Percentiles rank a stretch among this genome's conserved stretches.
Evolutionary conservation across 2,888 invertebrate genomes (phyloP).

Genomic region (Melanchra persicariae): DNA sequence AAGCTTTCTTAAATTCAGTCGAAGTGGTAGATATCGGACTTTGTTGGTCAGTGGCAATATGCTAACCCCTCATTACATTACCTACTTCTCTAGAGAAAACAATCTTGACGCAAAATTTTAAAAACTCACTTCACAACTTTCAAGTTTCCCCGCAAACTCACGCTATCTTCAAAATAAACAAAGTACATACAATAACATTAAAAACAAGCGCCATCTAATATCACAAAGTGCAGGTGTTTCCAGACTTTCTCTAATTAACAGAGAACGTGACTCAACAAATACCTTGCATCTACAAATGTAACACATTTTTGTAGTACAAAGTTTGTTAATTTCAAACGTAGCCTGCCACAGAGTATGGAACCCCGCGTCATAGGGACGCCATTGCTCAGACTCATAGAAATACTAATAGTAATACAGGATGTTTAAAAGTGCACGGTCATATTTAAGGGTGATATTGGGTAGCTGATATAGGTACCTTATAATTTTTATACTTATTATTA

Average conservation of each 20-base stretch:
- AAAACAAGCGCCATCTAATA: conserved; percentile 4
- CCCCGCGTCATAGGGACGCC: not conserved
- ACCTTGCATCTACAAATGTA: conserved; percentile 33
- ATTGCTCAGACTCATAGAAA: not conserved
- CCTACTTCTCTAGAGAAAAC: not conserved
- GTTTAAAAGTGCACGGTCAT: too few species aligned
- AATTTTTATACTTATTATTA: too few species aligned
- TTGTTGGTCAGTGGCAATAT: not conserved
- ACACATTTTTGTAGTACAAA: conserved; percentile 61
- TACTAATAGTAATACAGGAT: too few species aligned
- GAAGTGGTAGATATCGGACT: too few species aligned
- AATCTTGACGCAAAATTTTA: not conserved
- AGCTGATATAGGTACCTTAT: too few species aligned
- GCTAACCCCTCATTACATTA: not conserved
- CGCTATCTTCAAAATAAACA: conserved; percentile 2
- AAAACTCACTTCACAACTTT: not conserved
- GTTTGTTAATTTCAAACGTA: conserved; percentile 63
- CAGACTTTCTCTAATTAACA: conserved; percentile 51
- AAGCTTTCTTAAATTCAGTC: too few species aligned
- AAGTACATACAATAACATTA: not conserved
- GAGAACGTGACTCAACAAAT: conserved; percentile 52
- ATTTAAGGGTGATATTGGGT: too few species aligned
- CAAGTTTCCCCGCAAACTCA: too few species aligned
- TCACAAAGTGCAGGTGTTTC: conserved; percentile 38
- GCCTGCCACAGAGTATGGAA: conserved; percentile 3